Conservation (phyloP, 1,140 invertebrate genomes). For the Uloborus diversus region DNA sequence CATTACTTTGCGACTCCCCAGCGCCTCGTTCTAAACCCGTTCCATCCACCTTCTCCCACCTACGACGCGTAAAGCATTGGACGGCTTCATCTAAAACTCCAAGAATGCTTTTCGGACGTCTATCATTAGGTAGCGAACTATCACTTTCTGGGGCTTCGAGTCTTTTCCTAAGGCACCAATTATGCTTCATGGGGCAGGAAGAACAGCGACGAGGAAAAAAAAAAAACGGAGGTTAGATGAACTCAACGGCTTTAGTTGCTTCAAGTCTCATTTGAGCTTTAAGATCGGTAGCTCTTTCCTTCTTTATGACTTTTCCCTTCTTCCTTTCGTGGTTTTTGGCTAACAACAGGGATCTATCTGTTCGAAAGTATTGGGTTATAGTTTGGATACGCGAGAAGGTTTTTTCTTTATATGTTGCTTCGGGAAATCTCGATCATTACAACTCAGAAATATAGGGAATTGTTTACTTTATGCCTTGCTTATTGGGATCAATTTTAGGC, state of each 20-base stretch:
- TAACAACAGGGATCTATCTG: too few relatives aligned
- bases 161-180: conserved; percentile 49
- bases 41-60: conserved; percentile 9
- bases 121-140: conserved; percentile 31
- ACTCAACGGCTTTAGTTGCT: conserved; percentile 31
- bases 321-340: not conserved
- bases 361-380: too few relatives aligned
- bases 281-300: conserved; percentile 30
- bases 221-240: conserved; percentile 11
- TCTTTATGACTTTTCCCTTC: not conserved
- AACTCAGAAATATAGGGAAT: too few relatives aligned
- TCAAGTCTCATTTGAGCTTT: conserved; percentile 44
- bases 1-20: conserved; percentile 12
- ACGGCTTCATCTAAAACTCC: not conserved
- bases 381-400: too few relatives aligned
- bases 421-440: too few relatives aligned
- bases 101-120: conserved; percentile 18
- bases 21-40: conserved; percentile 6
- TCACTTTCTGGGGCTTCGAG: not conserved
- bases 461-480: too few relatives aligned
- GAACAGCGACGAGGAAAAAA: not conserved
- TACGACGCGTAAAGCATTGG: conserved; percentile 11
- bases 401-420: too few relatives aligned
- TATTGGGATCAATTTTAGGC: too few relatives aligned
- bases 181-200: conserved; percentile 7